These are phyloP conservation scores for Notocelia uddmanniana DNA, from an alignment of 2,888 invertebrate species.

Conservation along the genomic window DNA sequence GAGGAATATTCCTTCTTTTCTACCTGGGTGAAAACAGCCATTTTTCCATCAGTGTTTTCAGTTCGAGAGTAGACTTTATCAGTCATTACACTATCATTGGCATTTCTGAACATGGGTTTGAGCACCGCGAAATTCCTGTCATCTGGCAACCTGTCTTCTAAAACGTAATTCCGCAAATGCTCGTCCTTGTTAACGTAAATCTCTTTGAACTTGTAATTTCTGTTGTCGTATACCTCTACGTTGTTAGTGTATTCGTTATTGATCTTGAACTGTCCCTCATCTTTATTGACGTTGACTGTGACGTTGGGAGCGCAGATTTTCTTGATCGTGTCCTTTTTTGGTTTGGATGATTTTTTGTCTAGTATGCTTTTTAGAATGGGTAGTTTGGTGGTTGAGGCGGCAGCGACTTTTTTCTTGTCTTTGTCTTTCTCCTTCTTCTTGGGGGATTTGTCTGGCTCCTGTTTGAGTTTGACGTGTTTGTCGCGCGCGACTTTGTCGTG, in stretches of 20 bases:
- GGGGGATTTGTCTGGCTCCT: conserved; percentile 37
- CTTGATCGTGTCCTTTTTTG: conserved; percentile 57
- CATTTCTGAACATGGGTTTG: conserved; percentile 59
- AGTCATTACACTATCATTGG: conserved; percentile 49
- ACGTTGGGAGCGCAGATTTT: conserved; percentile 68
- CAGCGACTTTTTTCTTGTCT: conserved; percentile 44
- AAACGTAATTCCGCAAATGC: conserved; percentile 48
- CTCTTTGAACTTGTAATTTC: conserved; percentile 66
- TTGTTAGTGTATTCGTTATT: conserved; percentile 57
- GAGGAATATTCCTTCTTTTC: conserved; percentile 66
- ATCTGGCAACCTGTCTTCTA: conserved; percentile 55
- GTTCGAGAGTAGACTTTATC: conserved; percentile 53
- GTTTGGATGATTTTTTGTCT: conserved; percentile 44
- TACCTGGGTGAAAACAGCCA: conserved; percentile 72
- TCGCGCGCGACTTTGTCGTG: conserved; percentile 81
- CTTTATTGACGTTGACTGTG: conserved; percentile 59
- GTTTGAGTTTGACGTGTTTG: conserved; percentile 56
- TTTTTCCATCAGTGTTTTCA: conserved; percentile 73
- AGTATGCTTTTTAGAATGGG: conserved; percentile 32
- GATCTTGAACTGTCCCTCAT: conserved; percentile 59
- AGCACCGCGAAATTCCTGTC: conserved; percentile 65
- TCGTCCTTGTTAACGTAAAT: conserved; percentile 55
- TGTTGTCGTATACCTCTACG: conserved; percentile 61
- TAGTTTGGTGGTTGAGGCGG: conserved; percentile 45
- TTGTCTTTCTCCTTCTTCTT: conserved; percentile 51